Conservation (phyloP, 1,140 invertebrate species). For the Adelges cooleyi region DNA sequence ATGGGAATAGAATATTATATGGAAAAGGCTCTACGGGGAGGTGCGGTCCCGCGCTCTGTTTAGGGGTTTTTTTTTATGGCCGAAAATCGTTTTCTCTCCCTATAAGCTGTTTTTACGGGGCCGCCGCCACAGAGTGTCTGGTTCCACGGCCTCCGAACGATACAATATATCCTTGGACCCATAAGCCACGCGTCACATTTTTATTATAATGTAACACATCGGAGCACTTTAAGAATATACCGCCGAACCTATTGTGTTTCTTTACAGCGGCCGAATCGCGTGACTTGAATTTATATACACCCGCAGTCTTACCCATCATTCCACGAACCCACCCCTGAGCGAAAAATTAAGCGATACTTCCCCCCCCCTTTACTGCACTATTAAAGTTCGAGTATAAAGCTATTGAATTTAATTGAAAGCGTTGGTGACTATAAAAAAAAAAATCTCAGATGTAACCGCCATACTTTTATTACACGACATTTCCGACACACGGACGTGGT, state of each 20-base stretch:
- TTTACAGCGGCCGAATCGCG: constrained; percentile 14
- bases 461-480: neutral
- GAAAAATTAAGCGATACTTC: neutral
- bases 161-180: constrained; percentile 14
- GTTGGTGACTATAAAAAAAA: neutral
- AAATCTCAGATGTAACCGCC: neutral
- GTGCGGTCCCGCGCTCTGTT: neutral
- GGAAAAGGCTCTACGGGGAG: neutral
- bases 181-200: constrained; percentile 26
- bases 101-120: constrained; percentile 13
- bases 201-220: constrained; percentile 27
- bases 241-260: constrained; percentile 27
- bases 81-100: constrained; percentile 27
- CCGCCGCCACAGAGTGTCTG: too few relatives aligned
- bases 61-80: neutral
- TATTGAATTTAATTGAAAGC: constrained; percentile 19
- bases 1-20: neutral
- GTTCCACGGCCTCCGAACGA: too few relatives aligned
- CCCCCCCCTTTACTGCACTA: neutral
- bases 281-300: constrained; percentile 18
- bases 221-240: constrained; percentile 25
- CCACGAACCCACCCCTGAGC: neutral
- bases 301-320: neutral
- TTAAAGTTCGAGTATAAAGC: neutral
- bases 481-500: too few relatives aligned